Evolutionary conservation across 1,140 invertebrate species (phyloP), one percentile per base, ranked within the genome.

Genomic region (Acromyrmex echinatior): DNA sequence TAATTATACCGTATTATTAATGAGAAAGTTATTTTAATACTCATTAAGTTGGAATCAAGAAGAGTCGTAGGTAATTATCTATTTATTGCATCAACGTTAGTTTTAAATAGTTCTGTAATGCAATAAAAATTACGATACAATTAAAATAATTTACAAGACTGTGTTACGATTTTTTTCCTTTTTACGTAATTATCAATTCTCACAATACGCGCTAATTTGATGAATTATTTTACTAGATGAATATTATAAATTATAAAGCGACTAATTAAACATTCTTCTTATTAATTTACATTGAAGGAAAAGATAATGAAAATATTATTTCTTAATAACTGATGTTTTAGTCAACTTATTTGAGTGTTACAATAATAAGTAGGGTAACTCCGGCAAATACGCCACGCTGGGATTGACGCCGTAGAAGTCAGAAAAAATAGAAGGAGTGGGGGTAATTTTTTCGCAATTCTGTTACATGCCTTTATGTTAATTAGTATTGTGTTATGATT

Each of bases 61-160:
- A 74, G 16, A 31, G 16, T 58, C 21, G 3, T 21, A 74, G 39
- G 4, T 21, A 74, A 74, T 58, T 39, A 14, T 58, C 10, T 39
- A 21, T 39, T 74, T 58, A 58, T 9, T 58, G 12, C n/a, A 58
- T 35, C 28, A 39, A 74, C 18, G n/a, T 68, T 66, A 58, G 28
- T 74, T 74, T 74, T 74, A 74, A 74, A n/a, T 39, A 56, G 18
- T n/a, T 39, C n/a, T 58, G 28, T 74, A 5, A 4, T 58, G 49
- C 49, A 5, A 51, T 39, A 58, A 35, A 14, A 51, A 51, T 51
- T 58, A 14, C 21, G 14, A 28, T 51, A 71, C 6, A 31, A 73
- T 53, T 56, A 74, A 74, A 35, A 35, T 74, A 56, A 74, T 58
- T 21, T 0, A 31, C 18, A 39, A 58, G 28, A 39, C 39, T 56